phyloP scores from a whole-genome alignment of 2,797 vertebrate species.

The Pantherophis alleghaniensis region DNA sequence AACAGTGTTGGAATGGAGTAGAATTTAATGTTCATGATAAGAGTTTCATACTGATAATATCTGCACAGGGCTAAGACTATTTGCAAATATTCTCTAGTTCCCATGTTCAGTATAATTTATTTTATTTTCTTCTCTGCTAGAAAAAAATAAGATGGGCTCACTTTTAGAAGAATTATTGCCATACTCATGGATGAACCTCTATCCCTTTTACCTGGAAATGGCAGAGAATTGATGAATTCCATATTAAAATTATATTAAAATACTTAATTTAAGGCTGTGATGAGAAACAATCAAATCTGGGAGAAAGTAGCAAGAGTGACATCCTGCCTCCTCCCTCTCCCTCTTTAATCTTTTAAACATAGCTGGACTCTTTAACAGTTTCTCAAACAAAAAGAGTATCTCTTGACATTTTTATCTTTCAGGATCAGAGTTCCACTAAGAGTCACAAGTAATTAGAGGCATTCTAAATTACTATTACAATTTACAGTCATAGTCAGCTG shows the following conservation, averaged over 20 bases:
- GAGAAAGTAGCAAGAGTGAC: background rate
- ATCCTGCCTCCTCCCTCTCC: background rate
- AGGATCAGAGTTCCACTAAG: background rate
- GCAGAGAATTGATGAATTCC: background rate
- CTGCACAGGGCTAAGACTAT: background rate
- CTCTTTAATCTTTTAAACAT: background rate
- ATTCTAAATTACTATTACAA: conserved; percentile 7
- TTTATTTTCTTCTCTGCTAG: background rate
- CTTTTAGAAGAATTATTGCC: background rate
- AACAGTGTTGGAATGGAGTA: background rate
- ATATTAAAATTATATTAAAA: background rate
- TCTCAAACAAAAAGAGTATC: background rate
- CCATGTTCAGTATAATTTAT: background rate
- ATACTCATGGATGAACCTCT: background rate
- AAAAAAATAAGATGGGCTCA: background rate
- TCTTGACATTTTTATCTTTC: background rate
- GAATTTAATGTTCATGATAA: background rate
- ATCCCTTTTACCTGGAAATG: background rate
- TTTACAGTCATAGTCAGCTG: background rate
- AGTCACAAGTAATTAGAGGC: background rate
- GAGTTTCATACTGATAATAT: background rate
- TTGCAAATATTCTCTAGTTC: background rate
- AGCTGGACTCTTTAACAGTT: conserved; percentile 5
- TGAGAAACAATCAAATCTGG: background rate
- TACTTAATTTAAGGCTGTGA: background rate